Percentiles rank a stretch among this genome's conserved stretches.
Conservation (phyloP, 2,113 vertebrate species). For the Castor canadensis region DNA sequence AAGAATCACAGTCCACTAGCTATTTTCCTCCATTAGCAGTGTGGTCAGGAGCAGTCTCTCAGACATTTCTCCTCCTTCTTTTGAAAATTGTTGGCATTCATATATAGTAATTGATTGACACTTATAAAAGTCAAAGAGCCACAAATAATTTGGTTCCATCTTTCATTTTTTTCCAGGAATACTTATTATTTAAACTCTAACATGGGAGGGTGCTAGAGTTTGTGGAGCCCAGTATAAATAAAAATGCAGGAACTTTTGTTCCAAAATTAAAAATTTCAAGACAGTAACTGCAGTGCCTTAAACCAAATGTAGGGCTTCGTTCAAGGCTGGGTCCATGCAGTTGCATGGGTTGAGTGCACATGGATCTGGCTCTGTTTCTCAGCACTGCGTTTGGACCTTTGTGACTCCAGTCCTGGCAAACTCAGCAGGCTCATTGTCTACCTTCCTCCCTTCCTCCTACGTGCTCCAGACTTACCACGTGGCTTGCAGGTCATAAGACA, state of each 20-base stretch:
- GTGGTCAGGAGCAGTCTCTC: constrained; percentile 43
- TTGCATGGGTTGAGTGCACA: neutral
- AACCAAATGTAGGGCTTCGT: neutral
- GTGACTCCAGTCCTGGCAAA: neutral
- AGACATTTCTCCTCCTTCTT: constrained; percentile 42
- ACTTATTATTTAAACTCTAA: neutral
- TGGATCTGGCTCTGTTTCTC: neutral
- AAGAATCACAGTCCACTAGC: constrained; percentile 27
- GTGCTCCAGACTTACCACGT: neutral
- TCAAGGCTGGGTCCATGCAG: neutral
- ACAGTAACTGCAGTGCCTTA: neutral
- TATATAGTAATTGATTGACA: neutral
- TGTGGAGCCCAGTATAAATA: neutral
- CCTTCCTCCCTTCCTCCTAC: neutral
- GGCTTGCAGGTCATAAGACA: neutral
- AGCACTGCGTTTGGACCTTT: neutral
- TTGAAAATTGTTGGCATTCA: constrained; percentile 26
- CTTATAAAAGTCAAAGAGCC: constrained; percentile 59
- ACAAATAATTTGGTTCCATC: constrained; percentile 24
- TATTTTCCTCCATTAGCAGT: neutral
- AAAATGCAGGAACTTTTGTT: neutral
- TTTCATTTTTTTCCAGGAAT: constrained; percentile 63
- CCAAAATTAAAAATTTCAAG: constrained; percentile 8
- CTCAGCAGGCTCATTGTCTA: neutral
- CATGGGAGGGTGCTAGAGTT: neutral